A percentile compares a stretch with the other conserved stretches of the same genome.
phyloP scores from a whole-genome alignment of 2,888 invertebrate species.

The Philopedon plagiatum region DNA sequence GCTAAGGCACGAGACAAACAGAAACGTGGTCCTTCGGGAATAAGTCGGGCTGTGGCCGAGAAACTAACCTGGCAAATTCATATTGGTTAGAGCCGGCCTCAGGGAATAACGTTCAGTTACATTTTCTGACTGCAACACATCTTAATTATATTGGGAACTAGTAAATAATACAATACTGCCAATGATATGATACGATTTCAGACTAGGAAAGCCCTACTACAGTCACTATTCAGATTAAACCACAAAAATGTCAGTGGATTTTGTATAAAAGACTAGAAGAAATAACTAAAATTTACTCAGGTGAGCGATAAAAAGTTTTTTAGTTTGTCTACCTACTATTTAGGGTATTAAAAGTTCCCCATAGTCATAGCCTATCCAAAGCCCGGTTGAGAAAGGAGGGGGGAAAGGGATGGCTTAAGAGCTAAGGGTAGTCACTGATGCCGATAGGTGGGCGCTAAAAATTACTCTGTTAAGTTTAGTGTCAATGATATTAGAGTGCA shows the following conservation, averaged over 20 bases:
- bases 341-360: no score
- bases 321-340: no score
- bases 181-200: constrained; percentile 10
- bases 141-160: constrained; percentile 39
- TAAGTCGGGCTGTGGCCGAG: constrained; percentile 37
- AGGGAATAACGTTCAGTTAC: constrained; percentile 42
- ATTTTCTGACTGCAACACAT: constrained; percentile 43
- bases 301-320: no score
- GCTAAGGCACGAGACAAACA: constrained; percentile 35
- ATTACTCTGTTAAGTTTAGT: background rate
- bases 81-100: constrained; percentile 32
- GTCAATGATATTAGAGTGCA: background rate
- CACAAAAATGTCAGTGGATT: background rate
- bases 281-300: no score
- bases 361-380: no score
- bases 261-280: background rate
- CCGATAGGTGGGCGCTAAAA: no score
- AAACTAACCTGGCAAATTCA: constrained; percentile 46
- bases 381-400: no score
- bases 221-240: background rate
- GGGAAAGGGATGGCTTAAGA: no score
- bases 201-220: background rate
- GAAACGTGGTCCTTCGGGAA: constrained; percentile 40
- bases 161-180: constrained; percentile 25
- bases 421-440: no score